Percentiles rank a stretch among this genome's conserved stretches.
phyloP scores from a whole-genome alignment of 2,888 invertebrate genomes.

The Thumatha senex region DNA sequence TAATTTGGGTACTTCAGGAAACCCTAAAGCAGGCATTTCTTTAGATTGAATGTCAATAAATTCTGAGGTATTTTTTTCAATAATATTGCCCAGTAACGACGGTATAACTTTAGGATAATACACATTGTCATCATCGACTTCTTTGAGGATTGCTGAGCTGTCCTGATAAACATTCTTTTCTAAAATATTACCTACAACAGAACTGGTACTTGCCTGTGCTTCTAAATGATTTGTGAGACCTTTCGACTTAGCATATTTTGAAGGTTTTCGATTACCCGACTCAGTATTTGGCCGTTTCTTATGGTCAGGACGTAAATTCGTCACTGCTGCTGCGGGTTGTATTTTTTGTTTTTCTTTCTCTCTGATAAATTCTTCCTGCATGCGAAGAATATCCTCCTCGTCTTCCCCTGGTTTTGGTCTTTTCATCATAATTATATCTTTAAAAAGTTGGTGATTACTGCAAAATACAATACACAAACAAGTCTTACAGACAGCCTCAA shows the following conservation, averaged over 20 bases:
- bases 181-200: slow-evolving; percentile 57
- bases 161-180: slow-evolving; percentile 56
- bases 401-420: slow-evolving; percentile 88
- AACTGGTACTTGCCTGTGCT: slow-evolving; percentile 57
- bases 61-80: slow-evolving; percentile 74
- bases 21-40: slow-evolving; percentile 68
- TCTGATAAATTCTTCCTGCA: slow-evolving; percentile 88
- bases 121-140: slow-evolving; percentile 66
- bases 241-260: slow-evolving; percentile 71
- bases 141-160: slow-evolving; percentile 16
- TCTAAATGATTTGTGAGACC: slow-evolving; percentile 64
- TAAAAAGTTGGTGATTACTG: no score
- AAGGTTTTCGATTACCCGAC: slow-evolving; percentile 52
- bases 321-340: slow-evolving; percentile 85
- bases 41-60: slow-evolving; percentile 40
- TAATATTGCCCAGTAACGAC: slow-evolving; percentile 78
- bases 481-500: no score
- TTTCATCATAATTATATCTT: slow-evolving; percentile 74
- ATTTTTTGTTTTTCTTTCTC: slow-evolving; percentile 82
- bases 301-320: slow-evolving; percentile 65
- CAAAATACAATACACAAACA: no score
- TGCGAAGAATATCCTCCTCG: slow-evolving; percentile 88
- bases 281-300: slow-evolving; percentile 43
- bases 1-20: slow-evolving; percentile 75
- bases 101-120: slow-evolving; percentile 74